A percentile compares a stretch with the other conserved stretches of the same genome.
Conservation (phyloP, 2,888 invertebrate species). For the Troglohyphantes excavatus region DNA sequence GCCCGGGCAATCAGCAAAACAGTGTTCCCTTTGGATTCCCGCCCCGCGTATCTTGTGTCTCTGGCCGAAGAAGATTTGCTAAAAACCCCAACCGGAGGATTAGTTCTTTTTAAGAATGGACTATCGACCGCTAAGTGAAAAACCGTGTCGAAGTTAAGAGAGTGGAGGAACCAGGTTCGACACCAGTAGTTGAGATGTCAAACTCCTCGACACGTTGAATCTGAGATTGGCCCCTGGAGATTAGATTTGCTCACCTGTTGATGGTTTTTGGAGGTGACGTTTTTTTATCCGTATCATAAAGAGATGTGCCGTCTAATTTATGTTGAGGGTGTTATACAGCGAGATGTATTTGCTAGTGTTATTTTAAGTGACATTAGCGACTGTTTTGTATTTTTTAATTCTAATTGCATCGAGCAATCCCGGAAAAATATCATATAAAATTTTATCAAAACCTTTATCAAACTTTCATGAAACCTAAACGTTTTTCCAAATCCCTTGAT, state of each 20-base stretch:
- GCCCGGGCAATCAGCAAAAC: conserved; percentile 13
- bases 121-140: background rate
- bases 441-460: no score
- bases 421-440: no score
- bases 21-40: background rate
- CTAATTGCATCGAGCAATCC: no score
- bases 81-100: background rate
- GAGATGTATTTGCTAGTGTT: no score
- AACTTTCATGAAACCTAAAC: no score
- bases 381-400: no score
- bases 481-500: no score
- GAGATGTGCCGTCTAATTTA: background rate
- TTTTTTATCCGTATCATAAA: background rate
- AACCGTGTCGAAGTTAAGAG: conserved; percentile 5
- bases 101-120: background rate
- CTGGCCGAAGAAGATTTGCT: background rate
- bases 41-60: background rate
- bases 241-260: background rate
- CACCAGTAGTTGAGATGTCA: background rate
- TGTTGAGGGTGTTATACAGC: background rate
- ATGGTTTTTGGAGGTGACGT: conserved; percentile 1
- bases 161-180: background rate
- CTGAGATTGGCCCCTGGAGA: background rate
- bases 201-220: background rate
- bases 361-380: no score